phyloP scores from a whole-genome alignment of 2,888 invertebrate species.

The Agonopterix alstromeriana region DNA sequence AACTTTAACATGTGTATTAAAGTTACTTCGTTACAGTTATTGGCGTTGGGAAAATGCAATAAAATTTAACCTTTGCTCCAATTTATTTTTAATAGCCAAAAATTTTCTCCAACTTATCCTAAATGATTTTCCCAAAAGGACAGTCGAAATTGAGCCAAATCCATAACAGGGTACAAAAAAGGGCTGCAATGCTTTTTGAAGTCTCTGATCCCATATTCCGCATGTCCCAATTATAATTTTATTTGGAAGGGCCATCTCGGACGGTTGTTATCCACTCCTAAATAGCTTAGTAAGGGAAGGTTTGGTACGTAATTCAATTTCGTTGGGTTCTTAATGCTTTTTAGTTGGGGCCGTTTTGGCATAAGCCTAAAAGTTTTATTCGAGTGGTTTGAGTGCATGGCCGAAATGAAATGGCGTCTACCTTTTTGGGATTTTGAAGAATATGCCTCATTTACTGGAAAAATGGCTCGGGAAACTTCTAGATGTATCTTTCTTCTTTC shows the following conservation, averaged over 20 bases:
- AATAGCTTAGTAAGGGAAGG: conserved; percentile 64
- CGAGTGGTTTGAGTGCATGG: conserved; percentile 18
- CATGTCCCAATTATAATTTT: conserved; percentile 68
- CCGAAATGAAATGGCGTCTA: conserved; percentile 1
- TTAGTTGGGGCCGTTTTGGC: conserved; percentile 49
- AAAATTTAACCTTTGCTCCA: no score
- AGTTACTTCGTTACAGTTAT: no score
- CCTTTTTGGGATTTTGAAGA: conserved; percentile 1
- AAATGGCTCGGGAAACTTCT: no score
- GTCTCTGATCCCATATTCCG: conserved; percentile 48
- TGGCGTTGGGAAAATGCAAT: no score
- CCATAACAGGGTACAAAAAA: conserved; percentile 6
- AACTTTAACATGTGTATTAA: no score
- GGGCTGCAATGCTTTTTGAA: conserved; percentile 16
- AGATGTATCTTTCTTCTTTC: no score
- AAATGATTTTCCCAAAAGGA: background rate
- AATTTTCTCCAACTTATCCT: no score
- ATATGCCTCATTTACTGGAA: background rate
- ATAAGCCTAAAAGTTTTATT: conserved; percentile 43
- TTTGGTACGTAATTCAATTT: conserved; percentile 59
- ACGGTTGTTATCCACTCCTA: conserved; percentile 59
- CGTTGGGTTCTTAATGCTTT: conserved; percentile 49
- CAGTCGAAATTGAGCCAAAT: conserved; percentile 7
- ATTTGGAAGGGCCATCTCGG: conserved; percentile 40
- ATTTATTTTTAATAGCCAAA: no score